Evolutionary conservation across 2,888 invertebrate genomes (phyloP), one percentile per base, ranked within the genome.

Genomic region (Acheta domesticus): DNA sequence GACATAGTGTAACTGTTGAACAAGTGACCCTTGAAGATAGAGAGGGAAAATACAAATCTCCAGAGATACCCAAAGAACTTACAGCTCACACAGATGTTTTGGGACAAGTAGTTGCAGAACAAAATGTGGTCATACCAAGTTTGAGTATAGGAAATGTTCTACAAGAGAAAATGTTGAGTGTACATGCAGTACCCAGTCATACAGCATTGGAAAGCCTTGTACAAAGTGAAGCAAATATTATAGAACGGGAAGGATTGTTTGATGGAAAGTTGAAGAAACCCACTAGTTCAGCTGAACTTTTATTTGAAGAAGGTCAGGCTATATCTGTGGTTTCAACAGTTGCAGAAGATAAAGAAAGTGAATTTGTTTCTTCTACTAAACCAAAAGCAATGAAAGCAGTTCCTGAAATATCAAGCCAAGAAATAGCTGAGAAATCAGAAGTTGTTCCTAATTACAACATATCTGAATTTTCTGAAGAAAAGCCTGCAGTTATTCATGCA

Each of bases 351-450:
- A 86, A 85, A 81, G 91, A 91, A 88, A 86, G 86, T 86, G 86
- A 84, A 80, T 86, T 90, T 48, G 86, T 85, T 49, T 84, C 86
- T 82, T 84, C 85, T 75, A 85, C 86, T 83, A 83, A 84, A 80
- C 87, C 88, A n/a, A 85, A 87, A 81, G 84, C 86, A 80, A 87
- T 86, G 62, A 89, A 86, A 84, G 92, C 92, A 23, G 88, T 86
- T 79, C 80, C 89, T 48, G 88, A 90, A 79, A 84, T 92, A 77
- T 85, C 89, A 76, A 87, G 89, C 19, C 88, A 89, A 82, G 87
- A 86, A 82, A 90, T 92, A 83, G 92, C 92, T 20, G 85, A 91
- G 79, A 89, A 89, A 78, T 89, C 88, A 82, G 89, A 92, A 89
- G 86, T 90, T 49, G 86, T 89, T 76, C 84, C 90, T 19, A 87